phyloP scores from a whole-genome alignment of 2,797 vertebrate species.

The Rhabdomys pumilio region DNA sequence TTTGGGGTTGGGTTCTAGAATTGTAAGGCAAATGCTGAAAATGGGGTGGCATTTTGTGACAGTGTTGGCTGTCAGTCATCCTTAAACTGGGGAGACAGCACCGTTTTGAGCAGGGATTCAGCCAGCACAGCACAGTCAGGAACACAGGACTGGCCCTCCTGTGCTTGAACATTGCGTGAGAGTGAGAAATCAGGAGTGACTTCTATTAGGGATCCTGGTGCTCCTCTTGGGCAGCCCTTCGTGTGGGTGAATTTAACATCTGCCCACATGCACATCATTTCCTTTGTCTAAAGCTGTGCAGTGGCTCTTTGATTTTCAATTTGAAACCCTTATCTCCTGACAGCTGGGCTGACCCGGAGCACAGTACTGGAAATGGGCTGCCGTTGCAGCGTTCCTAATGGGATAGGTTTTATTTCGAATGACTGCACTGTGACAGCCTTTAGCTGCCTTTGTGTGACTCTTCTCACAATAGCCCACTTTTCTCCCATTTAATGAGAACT shows the following conservation, averaged over 20 bases:
- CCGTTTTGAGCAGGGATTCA: background rate
- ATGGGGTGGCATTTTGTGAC: background rate
- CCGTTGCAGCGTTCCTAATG: constrained; percentile 61
- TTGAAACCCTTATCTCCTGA: constrained; percentile 80
- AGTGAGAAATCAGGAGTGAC: constrained; percentile 69
- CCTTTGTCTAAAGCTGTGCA: constrained; percentile 70
- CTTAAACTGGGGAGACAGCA: background rate
- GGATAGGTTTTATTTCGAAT: constrained; percentile 76
- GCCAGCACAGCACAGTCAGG: background rate
- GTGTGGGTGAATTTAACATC: constrained; percentile 82
- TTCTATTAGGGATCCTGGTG: constrained; percentile 77
- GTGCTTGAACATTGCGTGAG: background rate
- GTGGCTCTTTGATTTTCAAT: constrained; percentile 84
- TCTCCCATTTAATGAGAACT: constrained; percentile 12
- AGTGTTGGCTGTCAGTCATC: background rate
- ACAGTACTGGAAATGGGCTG: constrained; percentile 66
- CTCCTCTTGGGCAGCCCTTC: constrained; percentile 83
- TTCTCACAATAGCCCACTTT: constrained; percentile 17
- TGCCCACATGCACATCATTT: constrained; percentile 81
- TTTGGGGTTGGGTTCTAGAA: constrained; percentile 61
- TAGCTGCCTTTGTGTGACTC: background rate
- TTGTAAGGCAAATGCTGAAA: background rate
- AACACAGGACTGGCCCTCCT: background rate
- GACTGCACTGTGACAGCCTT: constrained; percentile 19
- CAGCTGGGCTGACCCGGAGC: constrained; percentile 54